phyloP scores from a whole-genome alignment of 2,797 vertebrate species.

The Acropternis orthonyx region DNA sequence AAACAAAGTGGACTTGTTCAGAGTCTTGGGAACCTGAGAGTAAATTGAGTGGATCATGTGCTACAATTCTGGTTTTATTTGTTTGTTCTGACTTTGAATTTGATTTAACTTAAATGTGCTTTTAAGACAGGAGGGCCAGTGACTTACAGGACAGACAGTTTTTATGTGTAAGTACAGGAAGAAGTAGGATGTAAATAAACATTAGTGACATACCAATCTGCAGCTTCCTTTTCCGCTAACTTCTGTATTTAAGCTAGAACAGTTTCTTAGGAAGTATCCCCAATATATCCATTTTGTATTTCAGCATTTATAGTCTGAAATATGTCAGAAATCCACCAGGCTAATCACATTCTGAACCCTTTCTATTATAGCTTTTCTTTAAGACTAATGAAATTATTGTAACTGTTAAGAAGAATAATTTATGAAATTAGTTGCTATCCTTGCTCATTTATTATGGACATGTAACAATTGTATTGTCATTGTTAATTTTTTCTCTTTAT shows the following conservation, averaged over 20 bases:
- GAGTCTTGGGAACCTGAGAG: slow-evolving; percentile 46
- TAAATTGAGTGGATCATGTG: not conserved
- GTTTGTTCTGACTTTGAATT: slow-evolving; percentile 48
- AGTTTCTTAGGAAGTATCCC: slow-evolving; percentile 63
- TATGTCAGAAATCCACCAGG: not conserved
- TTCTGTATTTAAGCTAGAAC: slow-evolving; percentile 43
- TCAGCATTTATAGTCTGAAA: slow-evolving; percentile 1
- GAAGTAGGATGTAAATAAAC: slow-evolving; percentile 62
- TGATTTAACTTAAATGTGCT: slow-evolving; percentile 40
- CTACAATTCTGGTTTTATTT: not conserved
- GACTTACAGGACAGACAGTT: not conserved
- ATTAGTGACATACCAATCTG: slow-evolving; percentile 66
- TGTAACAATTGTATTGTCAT: not conserved
- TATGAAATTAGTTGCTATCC: not conserved
- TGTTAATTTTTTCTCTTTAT: not conserved
- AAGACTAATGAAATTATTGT: slow-evolving; percentile 27
- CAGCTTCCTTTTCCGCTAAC: slow-evolving; percentile 69
- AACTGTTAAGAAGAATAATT: slow-evolving; percentile 6
- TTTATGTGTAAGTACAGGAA: slow-evolving; percentile 60
- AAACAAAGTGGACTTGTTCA: slow-evolving; percentile 47
- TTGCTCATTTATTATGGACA: not conserved
- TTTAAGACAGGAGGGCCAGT: slow-evolving; percentile 8
- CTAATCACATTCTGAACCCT: not conserved
- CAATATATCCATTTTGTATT: slow-evolving; percentile 36
- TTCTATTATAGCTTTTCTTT: not conserved